phyloP scores from a whole-genome alignment of 2,797 vertebrate genomes.

The Pangasius krempfi region DNA sequence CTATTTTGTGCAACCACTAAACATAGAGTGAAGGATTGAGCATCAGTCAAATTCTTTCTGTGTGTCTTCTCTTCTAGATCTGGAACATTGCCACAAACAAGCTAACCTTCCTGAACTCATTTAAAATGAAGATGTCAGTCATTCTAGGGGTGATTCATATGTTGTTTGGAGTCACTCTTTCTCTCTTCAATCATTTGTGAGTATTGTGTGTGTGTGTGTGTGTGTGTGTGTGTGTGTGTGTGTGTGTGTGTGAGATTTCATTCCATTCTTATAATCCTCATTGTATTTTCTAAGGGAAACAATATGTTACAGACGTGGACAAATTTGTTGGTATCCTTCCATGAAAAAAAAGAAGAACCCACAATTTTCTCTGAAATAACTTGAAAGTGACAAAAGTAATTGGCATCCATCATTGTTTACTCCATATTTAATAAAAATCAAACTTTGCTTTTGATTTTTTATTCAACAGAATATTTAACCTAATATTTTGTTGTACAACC shows the following conservation, averaged over 20 bases:
- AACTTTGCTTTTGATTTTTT: too few relatives aligned
- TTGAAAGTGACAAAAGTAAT: too few relatives aligned
- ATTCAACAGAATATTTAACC: too few relatives aligned
- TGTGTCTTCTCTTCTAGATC: conserved; percentile 74
- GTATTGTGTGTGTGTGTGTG: conserved; percentile 5
- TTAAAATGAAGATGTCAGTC: conserved; percentile 99
- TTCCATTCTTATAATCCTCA: not conserved
- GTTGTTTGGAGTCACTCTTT: conserved; percentile 90
- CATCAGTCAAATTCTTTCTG: conserved; percentile 15
- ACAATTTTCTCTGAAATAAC: too few relatives aligned
- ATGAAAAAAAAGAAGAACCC: too few relatives aligned
- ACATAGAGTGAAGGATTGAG: not conserved
- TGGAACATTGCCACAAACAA: conserved; percentile 97
- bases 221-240: not conserved
- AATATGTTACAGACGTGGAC: not conserved
- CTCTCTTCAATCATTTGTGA: conserved; percentile 80
- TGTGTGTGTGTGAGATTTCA: not conserved
- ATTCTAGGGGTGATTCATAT: conserved; percentile 95
- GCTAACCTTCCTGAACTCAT: conserved; percentile 96
- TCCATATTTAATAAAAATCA: too few relatives aligned
- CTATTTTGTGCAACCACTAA: not conserved
- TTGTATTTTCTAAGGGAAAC: not conserved
- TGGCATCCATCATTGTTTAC: too few relatives aligned
- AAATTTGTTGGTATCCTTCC: too few relatives aligned
- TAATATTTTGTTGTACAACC: too few relatives aligned